Conservation (phyloP, 2,888 invertebrate species). For the Schizaphis graminum region DNA sequence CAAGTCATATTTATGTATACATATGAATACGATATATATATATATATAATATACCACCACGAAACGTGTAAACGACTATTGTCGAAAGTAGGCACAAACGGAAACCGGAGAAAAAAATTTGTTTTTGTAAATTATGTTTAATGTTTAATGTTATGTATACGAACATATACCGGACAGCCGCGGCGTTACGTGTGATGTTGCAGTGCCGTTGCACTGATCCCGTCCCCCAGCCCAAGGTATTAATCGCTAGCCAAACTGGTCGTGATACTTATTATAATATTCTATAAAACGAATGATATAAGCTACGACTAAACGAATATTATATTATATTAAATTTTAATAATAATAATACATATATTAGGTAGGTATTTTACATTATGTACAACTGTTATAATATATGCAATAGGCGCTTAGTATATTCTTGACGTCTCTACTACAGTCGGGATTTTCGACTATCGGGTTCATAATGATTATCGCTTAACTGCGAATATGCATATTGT, state of each 20-base stretch:
- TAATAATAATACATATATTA: neutral
- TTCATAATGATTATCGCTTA: neutral
- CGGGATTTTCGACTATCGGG: neutral
- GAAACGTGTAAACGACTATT: neutral
- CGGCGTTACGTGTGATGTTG: neutral
- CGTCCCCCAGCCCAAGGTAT: neutral
- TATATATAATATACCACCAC: neutral
- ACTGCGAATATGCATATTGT: neutral
- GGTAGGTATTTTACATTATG: neutral
- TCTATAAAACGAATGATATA: neutral
- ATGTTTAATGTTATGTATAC: neutral
- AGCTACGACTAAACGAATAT: neutral
- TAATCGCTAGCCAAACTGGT: neutral
- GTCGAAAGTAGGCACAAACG: neutral
- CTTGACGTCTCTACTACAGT: neutral
- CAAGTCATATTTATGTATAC: neutral
- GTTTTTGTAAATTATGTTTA: neutral
- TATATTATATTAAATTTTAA: neutral
- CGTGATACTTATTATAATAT: neutral
- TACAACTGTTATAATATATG: neutral
- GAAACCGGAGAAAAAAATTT: neutral
- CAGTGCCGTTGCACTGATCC: neutral
- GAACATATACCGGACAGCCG: neutral
- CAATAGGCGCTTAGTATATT: neutral
- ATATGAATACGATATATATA: neutral